Evolutionary conservation across 2,113 vertebrate species (phyloP), one percentile per base, ranked within the genome.

Genomic region (Sakesphorus luctuosus): DNA sequence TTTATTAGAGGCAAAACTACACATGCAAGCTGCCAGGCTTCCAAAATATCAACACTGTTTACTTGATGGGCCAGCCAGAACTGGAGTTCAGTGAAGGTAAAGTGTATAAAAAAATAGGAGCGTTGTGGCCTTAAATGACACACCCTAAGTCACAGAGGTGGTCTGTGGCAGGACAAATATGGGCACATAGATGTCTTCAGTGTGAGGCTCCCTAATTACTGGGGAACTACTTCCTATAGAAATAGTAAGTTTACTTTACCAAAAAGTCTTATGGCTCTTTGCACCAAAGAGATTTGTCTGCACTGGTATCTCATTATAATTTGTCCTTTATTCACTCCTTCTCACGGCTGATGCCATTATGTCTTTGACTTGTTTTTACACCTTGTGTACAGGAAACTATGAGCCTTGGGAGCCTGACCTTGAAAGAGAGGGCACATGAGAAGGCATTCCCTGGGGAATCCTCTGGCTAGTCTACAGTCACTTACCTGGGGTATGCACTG

Each of bases 41-140:
- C 61, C 61, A 81, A 78, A 90, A 82, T 92, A 94, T 20, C 69
- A 40, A 12, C 84, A 74, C 10, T 80, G 72, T 90, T 95, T 96
- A 84, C 76, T 76, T 90, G 68, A 75, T 69, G 38, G 56, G 49
- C 56, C 56, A 81, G 93, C 74, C 89, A 94, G 68, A 86, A 84
- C 66, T 75, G 38, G 66, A 90, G 93, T 69, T 95, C 93, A 90
- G 24, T 3, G 6, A 94, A 90, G 87, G 86, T 76, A 44, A 92
- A 78, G 21, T 15, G 3, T 84, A 76, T 89, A 67, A 92, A 93
- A 90, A 86, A 19, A 23, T 20, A 23, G 28, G 23, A 93, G 61
- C 10, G 4, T 74, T 89, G 90, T 62, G 71, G 50, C 79, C 82
- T 93, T 56, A 73, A 82, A 75, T 82, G 56, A 91, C 79, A 61